A percentile compares a stretch with the other conserved stretches of the same genome.
These are phyloP conservation scores for Acestrorhynchus altus DNA, from an alignment of 2,797 vertebrate genomes.

Conservation along the genomic window DNA sequence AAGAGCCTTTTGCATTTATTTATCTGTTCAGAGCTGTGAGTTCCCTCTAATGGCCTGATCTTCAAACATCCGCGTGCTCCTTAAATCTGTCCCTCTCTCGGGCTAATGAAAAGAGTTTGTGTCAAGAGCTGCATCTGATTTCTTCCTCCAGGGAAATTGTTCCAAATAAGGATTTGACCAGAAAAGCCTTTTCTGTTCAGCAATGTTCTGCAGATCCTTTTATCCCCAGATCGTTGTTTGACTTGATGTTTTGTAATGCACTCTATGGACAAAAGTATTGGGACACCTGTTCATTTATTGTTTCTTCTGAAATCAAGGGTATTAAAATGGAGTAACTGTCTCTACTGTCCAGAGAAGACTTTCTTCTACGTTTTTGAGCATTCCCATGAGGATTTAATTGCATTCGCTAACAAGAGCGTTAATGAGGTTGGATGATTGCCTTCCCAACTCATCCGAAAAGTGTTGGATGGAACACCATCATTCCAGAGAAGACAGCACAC, in stretches of 20 bases:
- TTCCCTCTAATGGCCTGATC: conserved; percentile 49
- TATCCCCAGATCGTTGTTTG: background rate
- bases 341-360: too few relatives aligned
- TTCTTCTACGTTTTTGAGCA: too few relatives aligned
- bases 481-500: too few relatives aligned
- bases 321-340: too few relatives aligned
- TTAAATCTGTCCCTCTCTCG: conserved; percentile 40
- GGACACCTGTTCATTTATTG: too few relatives aligned
- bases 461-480: too few relatives aligned
- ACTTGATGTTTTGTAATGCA: background rate
- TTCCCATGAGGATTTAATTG: too few relatives aligned
- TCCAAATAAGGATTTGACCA: conserved; percentile 26
- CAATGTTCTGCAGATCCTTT: background rate
- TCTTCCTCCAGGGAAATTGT: conserved; percentile 3
- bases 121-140: conserved; percentile 35
- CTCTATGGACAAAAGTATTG: too few relatives aligned
- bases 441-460: too few relatives aligned
- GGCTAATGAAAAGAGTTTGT: conserved; percentile 40
- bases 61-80: conserved; percentile 42
- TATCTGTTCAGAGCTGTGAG: conserved; percentile 24
- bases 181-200: conserved; percentile 3
- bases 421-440: too few relatives aligned
- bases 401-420: too few relatives aligned
- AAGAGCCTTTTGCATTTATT: conserved; percentile 39
- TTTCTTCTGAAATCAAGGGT: too few relatives aligned